Evolutionary conservation across 1,140 invertebrate genomes (phyloP), one percentile per base, ranked within the genome.

Genomic region (Daktulosphaira vitifoliae): DNA sequence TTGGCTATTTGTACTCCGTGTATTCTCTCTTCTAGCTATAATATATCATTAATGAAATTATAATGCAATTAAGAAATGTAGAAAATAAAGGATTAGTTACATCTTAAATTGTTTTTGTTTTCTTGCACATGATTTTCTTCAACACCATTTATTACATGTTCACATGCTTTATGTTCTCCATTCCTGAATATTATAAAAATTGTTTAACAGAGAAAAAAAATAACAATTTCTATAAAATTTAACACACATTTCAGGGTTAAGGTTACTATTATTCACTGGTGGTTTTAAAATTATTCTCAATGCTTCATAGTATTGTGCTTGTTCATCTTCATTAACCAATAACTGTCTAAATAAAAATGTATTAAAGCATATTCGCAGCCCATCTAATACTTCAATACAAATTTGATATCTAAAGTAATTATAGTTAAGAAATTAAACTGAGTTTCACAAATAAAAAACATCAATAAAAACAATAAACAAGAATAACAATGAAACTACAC

Each of bases 271-370:
- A 4, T 48, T 48, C 20, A 48, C 42, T 15, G 56, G 56, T 48
- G 56, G 39, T 48, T 48, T 22, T 1, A 62, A 0, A 62, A 11
- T 29, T 23, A 33, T 22, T 48, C 46, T 46, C 29, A 62, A 22
- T n/a, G 42, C 42, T 22, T 62, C 42, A 33, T 48, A 62, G 7
- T 62, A 62, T 38, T 51, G 49, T 6, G 62, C 62, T 65, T 65
- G 26, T 38, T 50, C 49, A 1, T 51, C 23, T 51, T 62, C 42
- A 9, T 29, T 48, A 6, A 48, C 18, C 29, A 62, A 22, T 8
- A 62, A 22, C 8, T 22, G 9, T 33, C 3, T 62, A 5, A 48
- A 62, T 5, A 62, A 48, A 20, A 22, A 62, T 13, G 25, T 48
- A 11, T 62, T 62, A 22, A 62, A 62, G 26, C 42, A 62, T 23